phyloP scores from a whole-genome alignment of 2,113 vertebrate genomes.

The Callorhinus ursinus region DNA sequence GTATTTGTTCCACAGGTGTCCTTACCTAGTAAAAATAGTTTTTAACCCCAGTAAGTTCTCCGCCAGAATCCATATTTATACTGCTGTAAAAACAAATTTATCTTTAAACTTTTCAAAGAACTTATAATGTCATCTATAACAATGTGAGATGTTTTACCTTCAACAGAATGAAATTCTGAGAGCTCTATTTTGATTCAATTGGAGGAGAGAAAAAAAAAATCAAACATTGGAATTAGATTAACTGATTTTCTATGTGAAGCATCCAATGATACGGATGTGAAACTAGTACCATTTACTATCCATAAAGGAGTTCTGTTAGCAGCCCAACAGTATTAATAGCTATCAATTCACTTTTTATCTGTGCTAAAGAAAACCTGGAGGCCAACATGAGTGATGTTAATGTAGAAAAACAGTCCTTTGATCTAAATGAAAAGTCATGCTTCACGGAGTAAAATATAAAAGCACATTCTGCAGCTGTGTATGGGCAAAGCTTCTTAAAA shows the following conservation, averaged over 20 bases:
- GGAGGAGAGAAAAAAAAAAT: background rate
- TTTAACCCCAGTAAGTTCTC: background rate
- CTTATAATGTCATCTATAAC: background rate
- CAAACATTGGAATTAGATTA: background rate
- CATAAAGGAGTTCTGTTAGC: background rate
- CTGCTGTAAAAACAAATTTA: background rate
- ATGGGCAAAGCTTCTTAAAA: background rate
- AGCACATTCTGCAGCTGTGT: background rate
- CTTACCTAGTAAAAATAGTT: conserved; percentile 28
- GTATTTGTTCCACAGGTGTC: background rate
- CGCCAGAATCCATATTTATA: background rate
- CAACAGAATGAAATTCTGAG: conserved; percentile 47
- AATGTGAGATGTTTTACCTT: background rate
- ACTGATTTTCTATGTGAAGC: background rate
- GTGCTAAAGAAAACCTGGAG: background rate
- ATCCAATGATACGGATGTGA: background rate
- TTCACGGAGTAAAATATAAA: background rate
- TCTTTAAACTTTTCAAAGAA: conserved; percentile 6
- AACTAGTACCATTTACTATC: background rate
- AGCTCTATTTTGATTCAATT: background rate
- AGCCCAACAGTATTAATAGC: background rate
- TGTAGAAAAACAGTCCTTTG: background rate
- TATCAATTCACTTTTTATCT: background rate
- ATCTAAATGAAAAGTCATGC: conserved; percentile 57
- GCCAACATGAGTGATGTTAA: background rate